These are phyloP conservation scores for Andrena flavipes DNA, from an alignment of 2,888 invertebrate genomes.

Conservation along the genomic window DNA sequence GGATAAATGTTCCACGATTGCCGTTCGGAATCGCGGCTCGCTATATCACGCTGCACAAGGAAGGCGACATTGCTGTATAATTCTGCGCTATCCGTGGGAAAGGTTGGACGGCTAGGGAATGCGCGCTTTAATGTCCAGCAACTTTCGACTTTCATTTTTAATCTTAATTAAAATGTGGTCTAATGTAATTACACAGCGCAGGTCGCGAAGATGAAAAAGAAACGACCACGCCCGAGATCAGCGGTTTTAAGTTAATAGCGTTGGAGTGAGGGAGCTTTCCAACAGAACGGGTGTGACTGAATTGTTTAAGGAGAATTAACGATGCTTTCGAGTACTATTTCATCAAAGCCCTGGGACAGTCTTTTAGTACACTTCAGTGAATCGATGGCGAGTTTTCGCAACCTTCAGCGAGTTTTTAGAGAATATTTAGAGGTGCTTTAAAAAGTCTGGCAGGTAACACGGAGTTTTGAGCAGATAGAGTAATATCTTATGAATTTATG, in stretches of 20 bases:
- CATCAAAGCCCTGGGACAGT: not conserved
- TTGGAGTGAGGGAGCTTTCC: not conserved
- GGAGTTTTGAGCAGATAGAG: not conserved
- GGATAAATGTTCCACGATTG: not conserved
- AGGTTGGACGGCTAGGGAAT: not conserved
- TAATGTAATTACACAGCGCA: not conserved
- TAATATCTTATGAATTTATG: not conserved
- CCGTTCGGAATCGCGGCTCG: not conserved
- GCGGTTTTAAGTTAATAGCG: not conserved
- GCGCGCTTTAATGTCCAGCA: not conserved
- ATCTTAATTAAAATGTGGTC: not conserved
- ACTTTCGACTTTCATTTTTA: not conserved
- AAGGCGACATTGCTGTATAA: not conserved
- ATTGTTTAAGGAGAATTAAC: not conserved
- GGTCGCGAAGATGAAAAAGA: not conserved
- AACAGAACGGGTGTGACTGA: not conserved
- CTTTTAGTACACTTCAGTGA: constrained; percentile 4
- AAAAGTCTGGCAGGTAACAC: not conserved
- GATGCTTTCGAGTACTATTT: not conserved
- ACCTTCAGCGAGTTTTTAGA: not conserved
- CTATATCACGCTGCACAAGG: not conserved
- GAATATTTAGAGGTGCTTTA: not conserved
- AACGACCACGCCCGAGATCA: not conserved
- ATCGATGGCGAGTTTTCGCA: not conserved
- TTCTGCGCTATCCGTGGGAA: constrained; percentile 4